phyloP scores from a whole-genome alignment of 2,797 vertebrate species.

The Acridotheres tristis region DNA sequence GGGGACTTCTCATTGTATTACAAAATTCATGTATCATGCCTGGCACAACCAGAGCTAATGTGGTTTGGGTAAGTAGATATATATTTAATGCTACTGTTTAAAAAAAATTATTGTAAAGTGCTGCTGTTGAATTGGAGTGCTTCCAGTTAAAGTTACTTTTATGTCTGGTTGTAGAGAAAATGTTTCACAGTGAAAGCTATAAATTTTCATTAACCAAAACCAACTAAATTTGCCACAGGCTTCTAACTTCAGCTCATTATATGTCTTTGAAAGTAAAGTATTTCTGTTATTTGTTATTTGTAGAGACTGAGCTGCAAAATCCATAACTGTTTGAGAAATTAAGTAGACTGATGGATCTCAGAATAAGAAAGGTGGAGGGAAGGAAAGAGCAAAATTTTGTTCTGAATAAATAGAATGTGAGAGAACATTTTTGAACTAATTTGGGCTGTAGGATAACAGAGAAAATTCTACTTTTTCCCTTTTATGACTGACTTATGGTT shows the following conservation, averaged over 20 bases:
- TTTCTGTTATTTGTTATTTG: neutral
- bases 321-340: neutral
- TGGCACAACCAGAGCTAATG: neutral
- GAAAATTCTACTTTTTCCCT: neutral
- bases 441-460: neutral
- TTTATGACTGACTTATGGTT: neutral
- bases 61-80: neutral
- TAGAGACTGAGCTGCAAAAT: neutral
- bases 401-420: neutral
- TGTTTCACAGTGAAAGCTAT: neutral
- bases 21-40: neutral
- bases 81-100: neutral
- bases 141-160: conserved; percentile 22
- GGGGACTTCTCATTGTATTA: neutral
- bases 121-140: neutral
- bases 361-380: neutral
- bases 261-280: neutral
- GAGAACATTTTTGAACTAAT: neutral
- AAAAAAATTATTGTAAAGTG: neutral
- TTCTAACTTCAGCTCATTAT: neutral
- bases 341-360: neutral
- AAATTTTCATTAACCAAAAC: conserved; percentile 29
- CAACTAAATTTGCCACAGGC: conserved; percentile 15
- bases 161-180: neutral
- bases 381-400: neutral